These are phyloP conservation scores for Percopsis omiscomaycus DNA, from an alignment of 2,797 vertebrate species.

Conservation along the genomic window DNA sequence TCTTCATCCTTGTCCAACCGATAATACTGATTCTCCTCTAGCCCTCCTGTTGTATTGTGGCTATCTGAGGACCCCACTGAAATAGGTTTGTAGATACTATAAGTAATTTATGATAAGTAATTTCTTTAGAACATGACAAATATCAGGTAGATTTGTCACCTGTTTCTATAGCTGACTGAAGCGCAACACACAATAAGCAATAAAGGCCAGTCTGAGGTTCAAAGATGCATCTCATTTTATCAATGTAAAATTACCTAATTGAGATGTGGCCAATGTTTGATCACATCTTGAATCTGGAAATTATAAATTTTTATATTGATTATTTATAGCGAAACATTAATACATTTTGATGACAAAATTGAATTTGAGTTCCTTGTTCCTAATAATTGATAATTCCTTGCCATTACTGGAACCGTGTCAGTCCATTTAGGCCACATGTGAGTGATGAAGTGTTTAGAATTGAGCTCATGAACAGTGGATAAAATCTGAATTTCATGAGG, in stretches of 20 bases:
- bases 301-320: too few species aligned
- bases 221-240: too few species aligned
- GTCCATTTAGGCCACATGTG: not conserved
- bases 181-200: not conserved
- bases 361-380: too few species aligned
- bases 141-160: not conserved
- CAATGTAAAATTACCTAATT: too few species aligned
- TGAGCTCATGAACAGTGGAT: constrained; percentile 37
- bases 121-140: constrained; percentile 2
- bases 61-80: not conserved
- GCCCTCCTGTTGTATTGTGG: constrained; percentile 3
- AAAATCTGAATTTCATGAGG: constrained; percentile 47
- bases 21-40: not conserved
- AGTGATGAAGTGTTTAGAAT: constrained; percentile 20
- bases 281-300: too few species aligned
- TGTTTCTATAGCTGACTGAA: not conserved
- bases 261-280: too few species aligned
- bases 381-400: not conserved
- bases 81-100: not conserved
- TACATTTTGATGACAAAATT: not conserved
- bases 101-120: not conserved
- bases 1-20: too few species aligned
- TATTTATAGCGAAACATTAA: too few species aligned
- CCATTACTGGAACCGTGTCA: not conserved
- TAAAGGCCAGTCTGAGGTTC: too few species aligned